A percentile compares a stretch with the other conserved stretches of the same genome.
Conservation (phyloP, 2,888 invertebrate species). For the Eupithecia vulgata region DNA sequence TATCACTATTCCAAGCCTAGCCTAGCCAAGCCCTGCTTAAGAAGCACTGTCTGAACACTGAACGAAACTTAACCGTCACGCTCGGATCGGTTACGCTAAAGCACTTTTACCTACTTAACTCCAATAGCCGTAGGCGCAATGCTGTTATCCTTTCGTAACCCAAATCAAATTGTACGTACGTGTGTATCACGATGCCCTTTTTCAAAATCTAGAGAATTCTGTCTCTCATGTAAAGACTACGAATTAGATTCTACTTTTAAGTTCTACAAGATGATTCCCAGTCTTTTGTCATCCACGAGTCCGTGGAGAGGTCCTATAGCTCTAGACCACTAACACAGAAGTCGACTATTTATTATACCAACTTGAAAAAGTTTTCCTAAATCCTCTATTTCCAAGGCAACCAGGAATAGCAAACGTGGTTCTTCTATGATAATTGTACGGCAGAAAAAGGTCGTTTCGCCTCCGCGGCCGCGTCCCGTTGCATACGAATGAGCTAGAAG, state of each 20-base stretch:
- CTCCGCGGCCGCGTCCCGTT: slow-evolving; percentile 14
- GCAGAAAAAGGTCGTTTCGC: slow-evolving; percentile 27
- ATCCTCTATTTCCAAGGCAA: not conserved
- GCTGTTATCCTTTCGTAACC: not conserved
- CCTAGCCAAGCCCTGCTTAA: no score
- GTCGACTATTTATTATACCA: not conserved
- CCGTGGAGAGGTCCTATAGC: not conserved
- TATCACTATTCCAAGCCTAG: no score
- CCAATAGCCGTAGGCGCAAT: not conserved
- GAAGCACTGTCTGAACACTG: not conserved
- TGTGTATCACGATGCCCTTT: not conserved
- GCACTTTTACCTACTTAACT: not conserved
- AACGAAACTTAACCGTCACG: not conserved
- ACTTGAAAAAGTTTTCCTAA: not conserved
- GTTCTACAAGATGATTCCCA: not conserved
- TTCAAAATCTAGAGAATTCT: not conserved
- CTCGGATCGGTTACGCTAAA: not conserved
- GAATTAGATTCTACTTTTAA: no score
- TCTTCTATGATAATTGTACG: slow-evolving; percentile 28
- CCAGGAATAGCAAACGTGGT: slow-evolving; percentile 14
- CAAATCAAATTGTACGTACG: not conserved
- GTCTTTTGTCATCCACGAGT: not conserved
- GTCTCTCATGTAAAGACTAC: no score
- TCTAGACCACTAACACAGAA: not conserved
- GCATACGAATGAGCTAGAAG: slow-evolving; percentile 31